Base-by-base conservation (phyloP, 2,113 vertebrate genomes). In the Oxyruncus cristatus region DNA sequence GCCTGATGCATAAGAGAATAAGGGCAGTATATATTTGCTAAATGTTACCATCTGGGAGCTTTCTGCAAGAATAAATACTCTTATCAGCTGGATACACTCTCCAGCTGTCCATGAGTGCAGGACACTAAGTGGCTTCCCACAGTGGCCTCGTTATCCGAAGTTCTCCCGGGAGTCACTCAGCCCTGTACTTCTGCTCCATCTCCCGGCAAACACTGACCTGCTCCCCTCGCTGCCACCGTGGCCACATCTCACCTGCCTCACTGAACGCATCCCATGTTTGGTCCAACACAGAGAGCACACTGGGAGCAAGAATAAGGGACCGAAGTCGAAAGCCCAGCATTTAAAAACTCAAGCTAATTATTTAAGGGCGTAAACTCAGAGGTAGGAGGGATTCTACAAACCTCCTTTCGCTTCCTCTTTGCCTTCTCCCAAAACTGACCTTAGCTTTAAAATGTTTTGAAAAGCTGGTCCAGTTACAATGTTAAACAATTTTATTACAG, bases 1-100 rank as follows among this genome's bases (percentile, higher is more conserved):
- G 67, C 10, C 42, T 72, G 46, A 89, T 27, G 50, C 19, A 8
- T 18, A 83, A 83, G 55, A 70, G 33, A 85, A 71, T 28, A 85
- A 66, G 16, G 32, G 49, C 41, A 92, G 52, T 56, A 75, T 42
- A 1, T 42, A 37, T 83, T 90, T 84, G 79, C 37, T 32, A 62
- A 90, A 67, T 39, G 16, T n/a, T 76, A 47, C 68, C 73, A 92
- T 89, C 52, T 79, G 63, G 77, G 92, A 74, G 13, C 37, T 83
- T 92, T 76, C 86, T 80, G 85, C 77, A 94, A 89, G 58, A 90
- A 89, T 49, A 94, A 86, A 71, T 70, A 72, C 47, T 79, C 62
- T 73, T 37, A 71, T 33, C 1, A 1, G 47, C 55, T 93, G 65
- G 47, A 71, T 37, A 66, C 73, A 71, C 49, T 71, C 39, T 39